Evolutionary conservation across 2,797 vertebrate species (phyloP), one percentile per base, ranked within the genome.

Genomic region (Chaetodon trifasciatus): DNA sequence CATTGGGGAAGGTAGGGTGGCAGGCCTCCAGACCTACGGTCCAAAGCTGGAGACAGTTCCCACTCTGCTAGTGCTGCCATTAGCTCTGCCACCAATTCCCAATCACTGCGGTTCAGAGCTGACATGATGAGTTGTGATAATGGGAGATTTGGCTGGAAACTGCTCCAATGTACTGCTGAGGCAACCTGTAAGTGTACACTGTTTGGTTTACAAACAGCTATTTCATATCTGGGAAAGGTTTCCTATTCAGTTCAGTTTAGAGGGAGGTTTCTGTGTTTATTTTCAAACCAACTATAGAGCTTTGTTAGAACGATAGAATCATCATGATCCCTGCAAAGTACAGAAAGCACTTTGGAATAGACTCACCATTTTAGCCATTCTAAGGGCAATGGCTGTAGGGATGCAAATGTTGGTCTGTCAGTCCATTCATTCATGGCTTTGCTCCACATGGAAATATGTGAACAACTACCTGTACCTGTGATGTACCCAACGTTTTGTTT

Each of bases 101-200:
- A 42, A 32, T 37, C 39, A 49, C 21, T 1, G 1, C 12, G 52
- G 24, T 65, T 58, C 28, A 60, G 46, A 66, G 37, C 19, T 73
- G 77, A 53, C 76, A 60, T 37, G 24, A 52, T 4, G 46, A 44
- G 28, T 46, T 21, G 16, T 37, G n/a, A 23, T 67, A 50, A 75
- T 49, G 42, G 53, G 8, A 50, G 32, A 13, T 57, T 65, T 65
- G 76, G 55, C 62, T 24, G 17, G n/a, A 55, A 49, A 24, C 28
- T 42, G 5, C 9, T 40, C 53, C 52, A 50, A n/a, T 12, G 42
- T 40, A 42, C 64, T 21, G 44, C 46, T 61, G 19, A 50, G 24
- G 44, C 23, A 78, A 37, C 39, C 28, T 63, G 32, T 24, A 47
- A 39, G 44, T 28, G 21, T 37, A 16, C 4, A 23, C 49, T 21